Base-by-base conservation (phyloP, 1,140 invertebrate genomes). In the Apolygus lucorum region DNA sequence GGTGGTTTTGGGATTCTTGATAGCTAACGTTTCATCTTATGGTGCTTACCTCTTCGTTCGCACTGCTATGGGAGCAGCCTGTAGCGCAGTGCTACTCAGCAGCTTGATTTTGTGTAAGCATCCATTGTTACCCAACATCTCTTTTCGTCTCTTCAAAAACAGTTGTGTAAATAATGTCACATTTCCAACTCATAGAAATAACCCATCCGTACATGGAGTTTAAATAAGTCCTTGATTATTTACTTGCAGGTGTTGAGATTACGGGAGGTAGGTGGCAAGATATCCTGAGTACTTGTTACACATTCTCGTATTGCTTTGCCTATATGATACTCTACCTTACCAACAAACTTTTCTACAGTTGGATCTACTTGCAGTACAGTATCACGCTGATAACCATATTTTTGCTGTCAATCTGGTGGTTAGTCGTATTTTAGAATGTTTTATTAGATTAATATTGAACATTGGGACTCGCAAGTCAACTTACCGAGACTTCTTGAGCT, bases 391-490 rank as follows among this genome's bases (percentile, higher is more conserved):
- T 66, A 13, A n/a, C 64, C 4, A 66, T 34, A 34, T 66, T 66
- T 42, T n/a, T 66, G 11, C n/a, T 66, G 17, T 29, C 64, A 42
- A 34, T 66, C n/a, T 66, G 27, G 28, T 66, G 64, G 64, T 66
- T n/a, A 17, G 17, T 66, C 8, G n/a, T n/a, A n/a, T n/a, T n/a
- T n/a, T n/a, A n/a, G n/a, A n/a, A n/a, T n/a, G n/a, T n/a, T n/a
- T n/a, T n/a, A n/a, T n/a, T n/a, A n/a, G n/a, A n/a, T n/a, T n/a
- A n/a, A n/a, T n/a, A n/a, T n/a, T n/a, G n/a, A n/a, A n/a, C n/a
- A n/a, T n/a, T n/a, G n/a, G n/a, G n/a, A n/a, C n/a, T n/a, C n/a
- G n/a, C n/a, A n/a, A n/a, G n/a, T n/a, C n/a, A n/a, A n/a, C n/a
- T n/a, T n/a, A n/a, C n/a, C n/a, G n/a, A n/a, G n/a, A n/a, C n/a